Conservation (phyloP, 2,797 vertebrate genomes). For the Anabacerthia variegaticeps region DNA sequence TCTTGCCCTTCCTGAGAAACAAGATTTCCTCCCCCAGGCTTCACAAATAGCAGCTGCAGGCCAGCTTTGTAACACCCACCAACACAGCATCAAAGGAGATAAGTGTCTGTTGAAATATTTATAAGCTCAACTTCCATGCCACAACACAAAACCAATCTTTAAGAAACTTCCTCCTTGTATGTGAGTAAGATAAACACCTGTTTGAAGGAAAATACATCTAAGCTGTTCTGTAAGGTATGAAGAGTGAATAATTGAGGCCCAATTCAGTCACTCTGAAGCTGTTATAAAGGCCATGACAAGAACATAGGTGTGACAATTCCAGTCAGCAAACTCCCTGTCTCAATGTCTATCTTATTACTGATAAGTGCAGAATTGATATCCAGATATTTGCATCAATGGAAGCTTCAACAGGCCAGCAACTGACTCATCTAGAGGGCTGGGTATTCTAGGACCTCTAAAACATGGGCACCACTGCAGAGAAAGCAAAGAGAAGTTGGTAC, state of each 20-base stretch:
- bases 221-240: background rate
- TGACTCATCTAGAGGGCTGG: background rate
- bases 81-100: background rate
- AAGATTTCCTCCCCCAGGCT: background rate
- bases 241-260: background rate
- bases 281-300: background rate
- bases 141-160: background rate
- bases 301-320: background rate
- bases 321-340: background rate
- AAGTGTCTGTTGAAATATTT: conserved; percentile 1
- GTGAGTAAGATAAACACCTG: background rate
- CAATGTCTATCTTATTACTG: too few relatives aligned
- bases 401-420: background rate
- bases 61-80: background rate
- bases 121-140: background rate
- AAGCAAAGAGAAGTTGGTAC: background rate
- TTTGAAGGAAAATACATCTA: background rate
- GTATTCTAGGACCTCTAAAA: background rate
- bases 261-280: background rate
- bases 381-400: too few relatives aligned
- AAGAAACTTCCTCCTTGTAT: background rate
- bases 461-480: background rate
- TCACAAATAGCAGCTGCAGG: background rate
- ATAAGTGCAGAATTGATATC: too few relatives aligned
- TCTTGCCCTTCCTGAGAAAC: conserved; percentile 6